A percentile compares a stretch with the other conserved stretches of the same genome.
Conservation (phyloP, 2,797 vertebrate species). For the Micropoecilia bifurca region DNA sequence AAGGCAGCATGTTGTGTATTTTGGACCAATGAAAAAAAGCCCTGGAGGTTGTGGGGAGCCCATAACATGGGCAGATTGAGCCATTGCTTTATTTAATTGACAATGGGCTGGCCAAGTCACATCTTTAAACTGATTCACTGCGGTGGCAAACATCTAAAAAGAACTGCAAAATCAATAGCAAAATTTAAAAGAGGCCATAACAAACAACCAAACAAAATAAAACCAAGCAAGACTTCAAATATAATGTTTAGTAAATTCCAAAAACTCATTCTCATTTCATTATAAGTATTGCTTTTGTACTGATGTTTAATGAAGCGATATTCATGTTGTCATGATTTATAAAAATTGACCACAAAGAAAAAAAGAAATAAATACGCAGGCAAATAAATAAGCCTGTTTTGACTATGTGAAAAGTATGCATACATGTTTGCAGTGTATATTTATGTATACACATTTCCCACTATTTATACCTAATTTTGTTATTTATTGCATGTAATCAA, state of each 20-base stretch:
- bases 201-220: background rate
- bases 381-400: too few species aligned
- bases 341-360: too few species aligned
- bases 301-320: background rate
- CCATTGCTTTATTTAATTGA: slow-evolving; percentile 1
- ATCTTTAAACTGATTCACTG: slow-evolving; percentile 16
- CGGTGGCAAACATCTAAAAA: background rate
- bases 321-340: too few species aligned
- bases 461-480: background rate
- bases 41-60: background rate
- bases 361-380: too few species aligned
- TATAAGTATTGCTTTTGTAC: too few species aligned
- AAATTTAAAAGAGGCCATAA: background rate
- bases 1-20: background rate
- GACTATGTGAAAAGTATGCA: too few species aligned
- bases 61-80: slow-evolving; percentile 2
- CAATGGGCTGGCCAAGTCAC: background rate
- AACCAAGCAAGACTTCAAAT: background rate
- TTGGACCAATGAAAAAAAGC: background rate
- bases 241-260: background rate
- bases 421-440: background rate
- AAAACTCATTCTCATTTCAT: background rate
- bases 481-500: background rate
- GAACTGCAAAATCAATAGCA: background rate
- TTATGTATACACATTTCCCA: background rate